A percentile compares a stretch with the other conserved stretches of the same genome.
Evolutionary conservation across 1,140 invertebrate species (phyloP).

Genomic region (Medauroidea extradentata): DNA sequence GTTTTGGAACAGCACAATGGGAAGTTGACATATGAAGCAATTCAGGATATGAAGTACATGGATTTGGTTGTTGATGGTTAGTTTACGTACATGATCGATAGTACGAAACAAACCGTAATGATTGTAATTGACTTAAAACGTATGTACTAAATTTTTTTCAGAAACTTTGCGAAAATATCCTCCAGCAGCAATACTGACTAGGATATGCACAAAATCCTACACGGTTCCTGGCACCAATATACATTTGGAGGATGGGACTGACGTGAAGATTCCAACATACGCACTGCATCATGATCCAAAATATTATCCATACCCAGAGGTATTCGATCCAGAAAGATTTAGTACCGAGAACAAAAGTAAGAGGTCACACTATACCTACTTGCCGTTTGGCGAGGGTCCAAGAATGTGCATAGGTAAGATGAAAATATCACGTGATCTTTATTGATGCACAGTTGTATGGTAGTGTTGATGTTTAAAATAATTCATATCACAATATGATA

Average conservation of each 20-base stretch:
- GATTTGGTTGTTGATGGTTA: slow-evolving; percentile 12
- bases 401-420: slow-evolving; percentile 52
- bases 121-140: neutral
- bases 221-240: neutral
- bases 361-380: slow-evolving; percentile 41
- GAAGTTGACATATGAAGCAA: slow-evolving; percentile 1
- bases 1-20: slow-evolving; percentile 12
- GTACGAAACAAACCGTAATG: too few relatives aligned
- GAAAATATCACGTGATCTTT: too few relatives aligned
- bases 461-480: too few relatives aligned
- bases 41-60: slow-evolving; percentile 13
- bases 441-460: too few relatives aligned
- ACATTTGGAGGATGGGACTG: slow-evolving; percentile 27
- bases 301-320: slow-evolving; percentile 54
- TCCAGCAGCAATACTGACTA: slow-evolving; percentile 44
- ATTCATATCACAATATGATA: too few relatives aligned
- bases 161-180: slow-evolving; percentile 52
- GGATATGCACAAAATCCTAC: slow-evolving; percentile 43
- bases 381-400: slow-evolving; percentile 58
- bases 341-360: slow-evolving; percentile 34
- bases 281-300: slow-evolving; percentile 46
- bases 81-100: neutral
- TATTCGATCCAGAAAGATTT: slow-evolving; percentile 64
- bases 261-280: slow-evolving; percentile 36
- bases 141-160: slow-evolving; percentile 20